phyloP scores from a whole-genome alignment of 2,113 vertebrate genomes.

The Rhodinocichla rosea region DNA sequence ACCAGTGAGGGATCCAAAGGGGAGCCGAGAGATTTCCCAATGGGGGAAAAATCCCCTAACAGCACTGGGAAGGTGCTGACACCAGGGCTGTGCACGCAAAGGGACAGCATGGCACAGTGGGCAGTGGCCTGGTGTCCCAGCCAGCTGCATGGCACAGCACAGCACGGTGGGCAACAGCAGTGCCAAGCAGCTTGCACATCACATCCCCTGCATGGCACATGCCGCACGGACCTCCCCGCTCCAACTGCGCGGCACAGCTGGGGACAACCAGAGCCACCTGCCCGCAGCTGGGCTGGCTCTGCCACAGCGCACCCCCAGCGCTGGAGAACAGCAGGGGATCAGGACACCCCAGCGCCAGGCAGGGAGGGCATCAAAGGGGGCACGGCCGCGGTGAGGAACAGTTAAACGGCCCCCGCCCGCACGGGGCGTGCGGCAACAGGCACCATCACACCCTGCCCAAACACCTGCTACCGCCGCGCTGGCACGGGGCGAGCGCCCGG shows the following conservation, averaged over 20 bases:
- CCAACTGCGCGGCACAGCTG: background rate
- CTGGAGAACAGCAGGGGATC: rapidly evolving
- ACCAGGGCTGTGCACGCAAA: rapidly evolving
- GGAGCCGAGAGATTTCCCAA: background rate
- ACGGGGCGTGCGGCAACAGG: conserved; percentile 35
- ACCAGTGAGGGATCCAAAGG: background rate
- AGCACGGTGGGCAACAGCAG: background rate
- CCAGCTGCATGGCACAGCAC: rapidly evolving
- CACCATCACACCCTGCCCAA: conserved; percentile 7
- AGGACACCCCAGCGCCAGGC: background rate
- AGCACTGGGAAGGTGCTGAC: background rate
- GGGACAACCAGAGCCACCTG: background rate
- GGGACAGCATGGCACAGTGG: rapidly evolving
- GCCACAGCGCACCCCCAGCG: background rate
- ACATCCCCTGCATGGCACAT: rapidly evolving
- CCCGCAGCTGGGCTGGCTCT: background rate
- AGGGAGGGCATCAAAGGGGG: rapidly evolving
- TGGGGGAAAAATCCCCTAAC: rapidly evolving
- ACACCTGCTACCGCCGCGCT: conserved; percentile 59
- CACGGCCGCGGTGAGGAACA: background rate
- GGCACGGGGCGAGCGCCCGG: conserved; percentile 27
- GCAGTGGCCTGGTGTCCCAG: rapidly evolving
- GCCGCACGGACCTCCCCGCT: rapidly evolving
- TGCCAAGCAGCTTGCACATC: background rate
- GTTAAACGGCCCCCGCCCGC: background rate